Conservation (phyloP, 1,140 invertebrate genomes). For the Lamellibrachia luymesi region DNA sequence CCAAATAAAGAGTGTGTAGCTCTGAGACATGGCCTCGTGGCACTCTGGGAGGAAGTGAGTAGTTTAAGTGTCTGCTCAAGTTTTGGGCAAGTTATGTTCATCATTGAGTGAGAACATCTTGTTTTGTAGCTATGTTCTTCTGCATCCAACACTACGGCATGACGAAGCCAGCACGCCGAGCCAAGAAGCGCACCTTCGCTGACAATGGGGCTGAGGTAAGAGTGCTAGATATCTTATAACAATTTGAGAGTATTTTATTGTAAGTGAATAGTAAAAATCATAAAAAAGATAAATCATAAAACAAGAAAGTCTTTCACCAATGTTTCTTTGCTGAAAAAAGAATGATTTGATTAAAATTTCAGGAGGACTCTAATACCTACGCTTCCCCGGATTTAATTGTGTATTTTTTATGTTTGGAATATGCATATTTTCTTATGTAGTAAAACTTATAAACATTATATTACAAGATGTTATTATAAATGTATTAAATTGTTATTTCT, state of each 20-base stretch:
- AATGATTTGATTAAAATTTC: not conserved
- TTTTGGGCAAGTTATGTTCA: not conserved
- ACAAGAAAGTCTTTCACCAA: too few species aligned
- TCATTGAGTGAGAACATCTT: not conserved
- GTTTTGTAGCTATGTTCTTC: constrained; percentile 65
- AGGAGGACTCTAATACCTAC: not conserved
- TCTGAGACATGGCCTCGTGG: not conserved
- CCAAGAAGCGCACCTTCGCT: constrained; percentile 39
- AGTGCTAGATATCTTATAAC: not conserved
- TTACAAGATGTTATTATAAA: not conserved
- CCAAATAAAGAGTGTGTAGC: not conserved
- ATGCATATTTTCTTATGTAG: too few species aligned
- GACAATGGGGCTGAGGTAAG: constrained; percentile 22
- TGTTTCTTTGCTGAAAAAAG: not conserved
- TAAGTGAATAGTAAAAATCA: too few species aligned
- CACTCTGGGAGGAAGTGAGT: not conserved
- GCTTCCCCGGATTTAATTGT: not conserved
- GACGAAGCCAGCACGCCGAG: constrained; percentile 33
- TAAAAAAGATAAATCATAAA: not conserved
- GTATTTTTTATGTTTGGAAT: not conserved
- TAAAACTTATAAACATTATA: not conserved
- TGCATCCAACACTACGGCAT: constrained; percentile 72
- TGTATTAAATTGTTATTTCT: not conserved
- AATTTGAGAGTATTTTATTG: too few species aligned
- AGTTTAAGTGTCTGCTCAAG: too few species aligned